Evolutionary conservation across 1,140 invertebrate genomes (phyloP).

Genomic region (Sycophaga agraensis): DNA sequence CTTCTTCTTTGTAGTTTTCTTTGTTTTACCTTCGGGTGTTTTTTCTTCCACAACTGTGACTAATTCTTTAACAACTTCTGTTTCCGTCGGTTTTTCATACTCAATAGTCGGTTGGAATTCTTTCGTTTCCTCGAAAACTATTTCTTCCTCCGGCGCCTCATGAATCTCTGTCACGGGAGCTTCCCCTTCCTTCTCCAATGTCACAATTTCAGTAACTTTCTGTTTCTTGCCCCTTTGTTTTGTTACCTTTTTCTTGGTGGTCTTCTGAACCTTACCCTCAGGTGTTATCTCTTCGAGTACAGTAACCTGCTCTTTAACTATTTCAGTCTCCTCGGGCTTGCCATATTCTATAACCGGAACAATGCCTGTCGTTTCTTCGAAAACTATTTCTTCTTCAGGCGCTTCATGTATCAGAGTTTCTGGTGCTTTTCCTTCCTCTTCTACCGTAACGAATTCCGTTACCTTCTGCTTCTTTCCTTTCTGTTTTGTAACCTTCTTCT

Average conservation of each 20-base stretch:
- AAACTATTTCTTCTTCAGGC: constrained; percentile 30
- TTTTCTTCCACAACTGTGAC: constrained; percentile 7
- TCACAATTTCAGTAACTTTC: constrained; percentile 56
- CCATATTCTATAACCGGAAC: constrained; percentile 17
- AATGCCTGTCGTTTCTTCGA: constrained; percentile 26
- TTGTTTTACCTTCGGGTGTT: constrained; percentile 19
- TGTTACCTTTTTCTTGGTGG: constrained; percentile 41
- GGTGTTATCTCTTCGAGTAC: constrained; percentile 25
- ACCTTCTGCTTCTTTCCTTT: constrained; percentile 37
- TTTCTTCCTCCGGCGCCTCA: constrained; percentile 26
- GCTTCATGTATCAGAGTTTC: background rate
- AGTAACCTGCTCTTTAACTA: constrained; percentile 25
- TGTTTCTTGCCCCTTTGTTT: constrained; percentile 41
- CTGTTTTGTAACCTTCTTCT: constrained; percentile 2
- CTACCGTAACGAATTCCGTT: background rate
- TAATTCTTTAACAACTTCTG: constrained; percentile 23
- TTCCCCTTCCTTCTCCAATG: constrained; percentile 44
- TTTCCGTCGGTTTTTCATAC: constrained; percentile 19
- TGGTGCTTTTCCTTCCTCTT: constrained; percentile 39
- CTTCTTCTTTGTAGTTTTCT: constrained; percentile 34
- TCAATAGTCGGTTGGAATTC: constrained; percentile 4
- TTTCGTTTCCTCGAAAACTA: constrained; percentile 4
- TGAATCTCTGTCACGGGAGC: constrained; percentile 23
- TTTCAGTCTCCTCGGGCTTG: constrained; percentile 22
- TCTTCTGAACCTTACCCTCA: constrained; percentile 28